Evolutionary conservation across 1,140 invertebrate genomes (phyloP), one percentile per base, ranked within the genome.

Genomic region (Ruditapes philippinarum): DNA sequence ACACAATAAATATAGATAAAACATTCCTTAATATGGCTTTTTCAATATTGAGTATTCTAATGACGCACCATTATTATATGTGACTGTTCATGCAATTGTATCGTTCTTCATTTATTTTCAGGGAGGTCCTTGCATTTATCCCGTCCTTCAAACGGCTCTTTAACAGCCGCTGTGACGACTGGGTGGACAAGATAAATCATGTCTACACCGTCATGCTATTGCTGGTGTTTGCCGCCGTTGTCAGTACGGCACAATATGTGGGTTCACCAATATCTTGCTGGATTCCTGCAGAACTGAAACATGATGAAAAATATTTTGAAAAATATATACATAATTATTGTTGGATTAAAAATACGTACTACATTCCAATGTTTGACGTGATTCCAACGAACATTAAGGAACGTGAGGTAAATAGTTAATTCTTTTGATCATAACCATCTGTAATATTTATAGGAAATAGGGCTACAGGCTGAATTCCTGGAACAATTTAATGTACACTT

Each of bases 311-410:
- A 65, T 51, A 45, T 49, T 45, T 51, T 49, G 17, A 28, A 9
- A 91, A 93, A 17, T 96, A 96, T 83, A 97, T 98, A 93, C 98
- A 78, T 51, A 86, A 78, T 60, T 60, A 86, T 36, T 99, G 98
- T 96, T 99, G 98, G 98, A 98, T 99, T 93, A 98, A 99, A 95
- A 99, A 98, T 90, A 99, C 98, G 17, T 99, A 99, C 95, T 92
- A 91, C 65, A 92, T 94, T 1, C 94, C 94, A 5, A 91, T 92
- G 38, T 95, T 93, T 4, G 91, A 93, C 5, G 68, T 84, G 14
- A 76, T 95, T 28, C 94, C 94, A 33, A 54, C 62, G 22, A 81
- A 91, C 11, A 91, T 92, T 22, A 80, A 89, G n/a, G 42, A 45
- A 12, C 80, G 80, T 12, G 31, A 65, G 60, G 80, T 68, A 96